These are phyloP conservation scores for Charadrius vociferus DNA, from an alignment of 2,113 vertebrate genomes.

Conservation along the genomic window DNA sequence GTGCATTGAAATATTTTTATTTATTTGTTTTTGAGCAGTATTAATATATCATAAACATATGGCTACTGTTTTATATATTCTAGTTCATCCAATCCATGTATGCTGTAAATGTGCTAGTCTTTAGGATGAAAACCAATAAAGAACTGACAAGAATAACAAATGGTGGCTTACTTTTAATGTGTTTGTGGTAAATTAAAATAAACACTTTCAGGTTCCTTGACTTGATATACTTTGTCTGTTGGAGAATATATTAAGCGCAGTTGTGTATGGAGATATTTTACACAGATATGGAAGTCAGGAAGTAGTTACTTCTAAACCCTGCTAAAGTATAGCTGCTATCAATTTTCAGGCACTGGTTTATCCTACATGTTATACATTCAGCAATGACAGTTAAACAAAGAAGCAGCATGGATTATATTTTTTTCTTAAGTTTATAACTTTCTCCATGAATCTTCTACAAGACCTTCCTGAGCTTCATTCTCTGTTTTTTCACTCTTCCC, in stretches of 20 bases:
- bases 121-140: conserved; percentile 80
- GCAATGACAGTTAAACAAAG: background rate
- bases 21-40: conserved; percentile 82
- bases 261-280: background rate
- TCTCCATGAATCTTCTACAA: background rate
- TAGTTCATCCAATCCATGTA: conserved; percentile 76
- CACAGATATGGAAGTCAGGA: background rate
- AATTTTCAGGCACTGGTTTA: background rate
- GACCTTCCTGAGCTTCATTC: background rate
- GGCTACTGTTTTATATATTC: conserved; percentile 83
- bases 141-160: conserved; percentile 68
- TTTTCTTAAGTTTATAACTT: background rate
- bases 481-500: background rate
- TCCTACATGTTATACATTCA: background rate
- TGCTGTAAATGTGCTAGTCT: conserved; percentile 85
- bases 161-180: background rate
- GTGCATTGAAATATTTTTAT: conserved; percentile 81
- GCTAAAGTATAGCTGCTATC: background rate
- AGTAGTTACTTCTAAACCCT: background rate
- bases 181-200: background rate
- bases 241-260: background rate
- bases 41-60: conserved; percentile 80
- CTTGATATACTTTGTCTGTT: background rate
- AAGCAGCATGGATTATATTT: background rate
- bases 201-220: background rate